Evolutionary conservation across 2,888 invertebrate species (phyloP).

Genomic region (Automeris io): DNA sequence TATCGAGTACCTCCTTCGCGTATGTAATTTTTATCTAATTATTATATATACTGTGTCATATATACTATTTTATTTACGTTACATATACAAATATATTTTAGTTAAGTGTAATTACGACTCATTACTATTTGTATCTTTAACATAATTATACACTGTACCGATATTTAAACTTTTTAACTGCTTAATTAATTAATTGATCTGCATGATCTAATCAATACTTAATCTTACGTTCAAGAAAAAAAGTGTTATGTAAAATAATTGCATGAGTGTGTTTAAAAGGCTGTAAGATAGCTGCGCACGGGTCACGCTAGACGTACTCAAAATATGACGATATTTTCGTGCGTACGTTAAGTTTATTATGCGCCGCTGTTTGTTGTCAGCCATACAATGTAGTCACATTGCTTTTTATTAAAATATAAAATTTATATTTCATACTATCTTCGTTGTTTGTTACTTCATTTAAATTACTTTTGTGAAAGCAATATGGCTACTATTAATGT

Average conservation of each 20-base stretch:
- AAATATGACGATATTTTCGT: too few species aligned
- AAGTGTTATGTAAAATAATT: constrained; percentile 6
- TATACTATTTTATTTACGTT: not conserved
- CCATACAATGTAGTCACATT: not conserved
- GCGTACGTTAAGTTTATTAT: not conserved
- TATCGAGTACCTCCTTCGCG: not conserved
- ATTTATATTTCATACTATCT: too few species aligned
- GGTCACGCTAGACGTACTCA: not conserved
- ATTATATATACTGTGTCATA: not conserved
- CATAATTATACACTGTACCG: constrained; percentile 2
- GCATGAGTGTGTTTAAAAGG: constrained; percentile 7
- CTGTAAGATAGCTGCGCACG: not conserved
- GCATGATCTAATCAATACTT: constrained; percentile 46
- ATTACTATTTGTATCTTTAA: constrained; percentile 1
- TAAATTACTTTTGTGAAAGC: not conserved
- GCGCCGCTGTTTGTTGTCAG: not conserved
- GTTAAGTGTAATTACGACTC: not conserved
- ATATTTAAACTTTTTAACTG: constrained; percentile 7
- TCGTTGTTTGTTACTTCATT: too few species aligned
- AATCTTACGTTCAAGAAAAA: constrained; percentile 12
- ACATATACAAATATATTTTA: not conserved
- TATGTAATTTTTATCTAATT: not conserved
- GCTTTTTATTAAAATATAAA: not conserved
- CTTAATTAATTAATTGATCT: too few species aligned
- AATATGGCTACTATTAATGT: not conserved